Evolutionary conservation across 2,797 vertebrate species (phyloP), one percentile per base, ranked within the genome.

Genomic region (Galago senegalensis): DNA sequence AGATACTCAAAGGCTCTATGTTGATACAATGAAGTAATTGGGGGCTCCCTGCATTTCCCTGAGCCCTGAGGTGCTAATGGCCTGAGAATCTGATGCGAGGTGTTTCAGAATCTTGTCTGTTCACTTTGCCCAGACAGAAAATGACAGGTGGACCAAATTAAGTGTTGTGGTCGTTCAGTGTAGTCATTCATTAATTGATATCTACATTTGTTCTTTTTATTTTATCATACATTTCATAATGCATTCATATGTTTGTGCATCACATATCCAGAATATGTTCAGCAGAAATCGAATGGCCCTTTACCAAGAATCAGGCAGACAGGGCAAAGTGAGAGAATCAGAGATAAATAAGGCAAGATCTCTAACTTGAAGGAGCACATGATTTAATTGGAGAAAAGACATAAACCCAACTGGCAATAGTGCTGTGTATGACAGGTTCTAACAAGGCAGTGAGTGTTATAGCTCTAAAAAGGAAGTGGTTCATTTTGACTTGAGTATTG

Each of bases 401-500:
- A 76, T 31, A 73, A 69, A n/a, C 27, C 21, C 16, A 27, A 16
- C 9, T 56, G 31, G 9, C 49, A 69, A 40, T 5, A 56, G 7
- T 29, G 12, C 46, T 21, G n/a, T 34, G 1, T 21, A 25, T 56
- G 49, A 73, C 25, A 34, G 60, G 46, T 23, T 61, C 6, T 60
- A 58, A 53, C 20, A 31, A 37, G 72, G 46, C 3, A 82, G 29
- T 73, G 53, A 31, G 37, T 20, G 21, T 82, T 70, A 70, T 4
- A 69, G 5, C 23, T 90, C 17, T 82, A 76, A 40, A 60, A 82
- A 82, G 31, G 7, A 65, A 91, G 20, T 75, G 2, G 46, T 60
- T 93, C 37, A 37, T 84, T 92, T 95, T 82, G 18, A 65, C 20
- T 37, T 84, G 17, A 49, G 8, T 61, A 31, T 46, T 92, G 81